Percentiles rank a stretch among this genome's conserved stretches.
phyloP scores from a whole-genome alignment of 2,888 invertebrate genomes.

The Erebia epiphron region DNA sequence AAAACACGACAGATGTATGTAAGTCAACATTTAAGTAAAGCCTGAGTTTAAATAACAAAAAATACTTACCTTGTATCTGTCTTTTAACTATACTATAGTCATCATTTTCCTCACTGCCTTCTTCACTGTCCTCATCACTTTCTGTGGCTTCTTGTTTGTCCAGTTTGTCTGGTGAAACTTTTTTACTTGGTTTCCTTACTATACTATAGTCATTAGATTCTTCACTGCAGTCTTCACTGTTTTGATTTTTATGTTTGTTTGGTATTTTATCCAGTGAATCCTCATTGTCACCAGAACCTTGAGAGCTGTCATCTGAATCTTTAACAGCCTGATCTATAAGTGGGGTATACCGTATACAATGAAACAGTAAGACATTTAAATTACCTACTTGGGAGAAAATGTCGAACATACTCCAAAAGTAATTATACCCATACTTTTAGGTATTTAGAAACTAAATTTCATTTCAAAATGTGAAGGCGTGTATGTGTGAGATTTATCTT shows the following conservation, averaged over 20 bases:
- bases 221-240: constrained; percentile 45
- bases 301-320: background rate
- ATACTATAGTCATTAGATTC: constrained; percentile 56
- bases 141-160: background rate
- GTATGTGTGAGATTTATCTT: too few relatives aligned
- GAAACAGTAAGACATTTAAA: too few relatives aligned
- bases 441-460: too few relatives aligned
- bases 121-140: constrained; percentile 34
- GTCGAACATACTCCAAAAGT: too few relatives aligned
- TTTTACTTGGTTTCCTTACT: background rate
- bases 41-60: background rate
- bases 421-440: too few relatives aligned
- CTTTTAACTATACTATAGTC: constrained; percentile 45
- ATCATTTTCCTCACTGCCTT: constrained; percentile 46
- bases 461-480: too few relatives aligned
- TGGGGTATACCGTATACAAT: background rate
- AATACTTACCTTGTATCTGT: constrained; percentile 41
- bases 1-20: background rate
- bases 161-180: background rate
- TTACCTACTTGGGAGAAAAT: too few relatives aligned
- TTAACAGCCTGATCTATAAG: background rate
- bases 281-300: background rate
- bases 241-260: background rate
- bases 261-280: background rate
- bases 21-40: background rate